Conservation (phyloP, 2,888 invertebrate genomes). For the Scaptomyza reducta region DNA sequence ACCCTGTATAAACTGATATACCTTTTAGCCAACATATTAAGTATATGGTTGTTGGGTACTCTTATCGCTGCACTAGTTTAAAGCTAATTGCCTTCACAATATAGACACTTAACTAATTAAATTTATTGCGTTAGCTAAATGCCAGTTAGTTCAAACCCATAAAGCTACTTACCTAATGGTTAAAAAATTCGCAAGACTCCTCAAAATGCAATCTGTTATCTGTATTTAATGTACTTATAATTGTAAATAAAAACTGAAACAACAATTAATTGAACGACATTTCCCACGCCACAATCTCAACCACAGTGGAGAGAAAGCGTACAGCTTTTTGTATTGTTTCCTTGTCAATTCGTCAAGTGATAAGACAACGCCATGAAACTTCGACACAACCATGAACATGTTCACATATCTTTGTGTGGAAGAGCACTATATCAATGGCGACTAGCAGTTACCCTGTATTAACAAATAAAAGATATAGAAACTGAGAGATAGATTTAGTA, state of each 20-base stretch:
- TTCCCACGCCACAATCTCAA: slow-evolving; percentile 26
- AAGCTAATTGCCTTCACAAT: slow-evolving; percentile 53
- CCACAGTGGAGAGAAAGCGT: not conserved
- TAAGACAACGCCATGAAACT: slow-evolving; percentile 22
- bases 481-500: too few relatives aligned
- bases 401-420: slow-evolving; percentile 12
- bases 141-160: slow-evolving; percentile 5
- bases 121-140: slow-evolving; percentile 16
- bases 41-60: not conserved
- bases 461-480: too few relatives aligned
- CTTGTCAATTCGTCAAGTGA: slow-evolving; percentile 3
- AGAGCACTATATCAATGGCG: not conserved
- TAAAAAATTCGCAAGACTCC: slow-evolving; percentile 7
- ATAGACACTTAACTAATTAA: slow-evolving; percentile 40
- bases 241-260: slow-evolving; percentile 19
- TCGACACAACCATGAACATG: slow-evolving; percentile 6
- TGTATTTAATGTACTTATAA: slow-evolving; percentile 21
- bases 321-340: not conserved
- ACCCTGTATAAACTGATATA: slow-evolving; percentile 35
- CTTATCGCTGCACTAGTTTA: slow-evolving; percentile 58
- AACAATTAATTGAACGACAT: slow-evolving; percentile 9
- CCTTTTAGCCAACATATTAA: too few relatives aligned
- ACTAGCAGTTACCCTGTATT: not conserved
- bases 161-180: not conserved
- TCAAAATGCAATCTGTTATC: slow-evolving; percentile 14